Evolutionary conservation across 2,888 invertebrate species (phyloP).

Genomic region (Mythimna impura): DNA sequence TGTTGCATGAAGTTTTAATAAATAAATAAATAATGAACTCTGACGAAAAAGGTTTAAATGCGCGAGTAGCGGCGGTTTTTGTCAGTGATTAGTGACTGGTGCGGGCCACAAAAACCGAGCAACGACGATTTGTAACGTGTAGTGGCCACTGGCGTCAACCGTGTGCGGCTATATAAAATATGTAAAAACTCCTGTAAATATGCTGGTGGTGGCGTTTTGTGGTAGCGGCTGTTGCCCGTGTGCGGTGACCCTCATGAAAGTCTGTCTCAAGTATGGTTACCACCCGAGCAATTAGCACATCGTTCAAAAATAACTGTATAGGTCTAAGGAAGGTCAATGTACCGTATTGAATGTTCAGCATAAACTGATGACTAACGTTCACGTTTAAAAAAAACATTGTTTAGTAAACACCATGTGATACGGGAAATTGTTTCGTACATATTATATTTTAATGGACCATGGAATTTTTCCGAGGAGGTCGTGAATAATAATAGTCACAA

Average conservation of each 20-base stretch:
- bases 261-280: background rate
- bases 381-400: slow-evolving; percentile 31
- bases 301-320: background rate
- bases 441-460: background rate
- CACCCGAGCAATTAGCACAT: slow-evolving; percentile 8
- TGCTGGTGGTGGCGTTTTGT: too few species aligned
- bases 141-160: too few species aligned
- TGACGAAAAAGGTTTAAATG: too few species aligned
- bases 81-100: too few species aligned
- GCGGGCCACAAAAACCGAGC: too few species aligned
- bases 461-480: background rate
- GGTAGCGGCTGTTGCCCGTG: background rate
- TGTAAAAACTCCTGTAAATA: too few species aligned
- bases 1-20: too few species aligned
- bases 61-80: too few species aligned
- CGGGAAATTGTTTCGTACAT: slow-evolving; percentile 14
- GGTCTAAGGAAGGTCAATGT: slow-evolving; percentile 33
- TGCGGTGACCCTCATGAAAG: background rate
- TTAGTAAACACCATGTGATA: slow-evolving; percentile 34
- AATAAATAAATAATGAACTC: too few species aligned
- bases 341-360: slow-evolving; percentile 26
- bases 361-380: slow-evolving; percentile 31
- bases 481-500: background rate
- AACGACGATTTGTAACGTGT: too few species aligned
- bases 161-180: too few species aligned